A percentile compares a stretch with the other conserved stretches of the same genome.
Evolutionary conservation across 2,888 invertebrate genomes (phyloP).

Genomic region (Acanthosepion esculentum): DNA sequence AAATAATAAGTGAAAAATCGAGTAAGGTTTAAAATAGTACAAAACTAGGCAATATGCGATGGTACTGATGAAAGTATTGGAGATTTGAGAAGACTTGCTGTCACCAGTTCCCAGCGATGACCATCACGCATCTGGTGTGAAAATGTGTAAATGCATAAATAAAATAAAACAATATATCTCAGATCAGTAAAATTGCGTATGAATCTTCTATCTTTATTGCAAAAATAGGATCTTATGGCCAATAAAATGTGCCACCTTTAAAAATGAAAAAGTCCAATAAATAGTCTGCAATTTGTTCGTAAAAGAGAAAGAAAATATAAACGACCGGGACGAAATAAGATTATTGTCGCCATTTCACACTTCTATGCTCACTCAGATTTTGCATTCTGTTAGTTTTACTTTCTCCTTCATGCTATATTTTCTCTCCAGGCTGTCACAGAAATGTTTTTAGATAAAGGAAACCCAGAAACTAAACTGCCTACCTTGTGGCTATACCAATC

Average conservation of each 20-base stretch:
- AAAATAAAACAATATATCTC: background rate
- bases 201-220: background rate
- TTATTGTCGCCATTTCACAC: conserved; percentile 11
- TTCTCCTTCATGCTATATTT: background rate
- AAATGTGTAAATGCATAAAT: background rate
- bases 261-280: background rate
- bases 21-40: background rate
- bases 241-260: background rate
- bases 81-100: background rate
- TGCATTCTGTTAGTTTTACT: background rate
- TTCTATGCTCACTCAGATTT: background rate
- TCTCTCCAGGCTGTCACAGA: background rate
- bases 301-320: background rate
- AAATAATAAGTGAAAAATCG: background rate
- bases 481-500: background rate
- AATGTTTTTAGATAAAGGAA: background rate
- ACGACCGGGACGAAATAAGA: background rate
- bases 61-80: background rate
- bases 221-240: conserved; percentile 11
- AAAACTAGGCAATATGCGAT: too few species aligned
- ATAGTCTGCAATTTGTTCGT: background rate
- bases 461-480: conserved; percentile 17
- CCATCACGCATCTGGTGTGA: background rate
- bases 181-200: background rate
- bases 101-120: background rate